Evolutionary conservation across 2,888 invertebrate species (phyloP), one percentile per base, ranked within the genome.

Genomic region (Pteria penguin): DNA sequence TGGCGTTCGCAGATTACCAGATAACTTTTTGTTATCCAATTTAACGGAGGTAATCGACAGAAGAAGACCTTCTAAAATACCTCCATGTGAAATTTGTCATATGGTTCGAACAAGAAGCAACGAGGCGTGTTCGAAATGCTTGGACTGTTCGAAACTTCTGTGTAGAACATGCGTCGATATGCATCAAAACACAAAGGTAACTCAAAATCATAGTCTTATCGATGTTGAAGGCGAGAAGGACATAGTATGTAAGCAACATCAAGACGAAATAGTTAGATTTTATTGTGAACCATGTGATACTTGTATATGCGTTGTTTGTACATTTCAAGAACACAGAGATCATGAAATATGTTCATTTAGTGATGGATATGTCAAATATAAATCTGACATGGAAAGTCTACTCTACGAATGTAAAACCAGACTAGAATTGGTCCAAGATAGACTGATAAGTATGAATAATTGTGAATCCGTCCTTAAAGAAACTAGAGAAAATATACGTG

Each of bases 251-350:
- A 91, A 91, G 76, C 84, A 76, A 4, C 92, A 92, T 62, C 84
- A 84, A 0, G 90, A 90, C 45, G 92, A 92, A 78, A 84, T 86
- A 27, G 90, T 91, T 0, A 83, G 91, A 1, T 92, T 91, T 80
- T 92, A 91, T 80, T 92, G 92, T 72, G 91, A 91, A 74, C 89
- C 89, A 1, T 92, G 92, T 78, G 90, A 91, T 61, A 84, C 86
- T 63, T 92, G 92, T 66, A 87, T 92, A 22, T 92, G 92, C 84
- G 88, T 92, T 31, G 85, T 92, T 18, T 92, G 92, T 72, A 90
- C 92, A 11, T 92, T 92, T 82, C 90, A 91, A 65, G 90, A 91
- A 69, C 92, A 92, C 78, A 81, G 87, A 22, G 90, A 90, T 69
- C 92, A 92, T 79, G 91, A 92, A 32, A 89, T 92, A 11, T 88